Conservation (phyloP, 2,888 invertebrate species). For the Nymphalis c-album region DNA sequence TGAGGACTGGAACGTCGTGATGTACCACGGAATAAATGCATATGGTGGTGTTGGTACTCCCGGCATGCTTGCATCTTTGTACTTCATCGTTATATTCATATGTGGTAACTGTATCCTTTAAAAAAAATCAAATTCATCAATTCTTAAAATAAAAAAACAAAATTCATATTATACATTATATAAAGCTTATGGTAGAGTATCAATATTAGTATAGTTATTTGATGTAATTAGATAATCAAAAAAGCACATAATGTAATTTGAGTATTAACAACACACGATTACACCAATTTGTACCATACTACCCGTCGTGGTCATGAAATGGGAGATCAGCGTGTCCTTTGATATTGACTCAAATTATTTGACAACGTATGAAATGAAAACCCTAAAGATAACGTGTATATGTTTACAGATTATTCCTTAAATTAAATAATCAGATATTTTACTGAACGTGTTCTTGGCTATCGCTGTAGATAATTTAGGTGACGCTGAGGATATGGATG, state of each 20-base stretch:
- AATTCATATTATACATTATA: too few species aligned
- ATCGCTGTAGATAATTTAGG: slow-evolving; percentile 99
- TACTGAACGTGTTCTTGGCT: slow-evolving; percentile 99
- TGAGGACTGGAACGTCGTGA: slow-evolving; percentile 99
- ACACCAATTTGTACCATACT: too few species aligned
- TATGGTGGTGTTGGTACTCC: slow-evolving; percentile 96
- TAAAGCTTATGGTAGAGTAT: background rate
- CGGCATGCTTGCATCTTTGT: slow-evolving; percentile 96
- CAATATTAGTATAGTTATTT: background rate
- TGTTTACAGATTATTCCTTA: slow-evolving; percentile 39
- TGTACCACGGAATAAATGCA: slow-evolving; percentile 98
- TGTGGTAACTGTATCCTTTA: slow-evolving; percentile 98
- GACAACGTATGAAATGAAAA: too few species aligned
- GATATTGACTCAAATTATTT: too few species aligned
- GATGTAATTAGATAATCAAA: too few species aligned
- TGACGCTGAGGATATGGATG: slow-evolving; percentile 97
- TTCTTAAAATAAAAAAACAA: too few species aligned
- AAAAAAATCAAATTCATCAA: background rate
- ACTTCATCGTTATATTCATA: slow-evolving; percentile 99
- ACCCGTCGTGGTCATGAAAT: too few species aligned
- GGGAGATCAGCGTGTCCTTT: too few species aligned
- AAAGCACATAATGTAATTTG: too few species aligned
- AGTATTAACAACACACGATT: too few species aligned
- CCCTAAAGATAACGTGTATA: background rate
- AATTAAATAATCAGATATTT: slow-evolving; percentile 86